phyloP scores from a whole-genome alignment of 2,888 invertebrate genomes.

The Auanema freiburgensis region DNA sequence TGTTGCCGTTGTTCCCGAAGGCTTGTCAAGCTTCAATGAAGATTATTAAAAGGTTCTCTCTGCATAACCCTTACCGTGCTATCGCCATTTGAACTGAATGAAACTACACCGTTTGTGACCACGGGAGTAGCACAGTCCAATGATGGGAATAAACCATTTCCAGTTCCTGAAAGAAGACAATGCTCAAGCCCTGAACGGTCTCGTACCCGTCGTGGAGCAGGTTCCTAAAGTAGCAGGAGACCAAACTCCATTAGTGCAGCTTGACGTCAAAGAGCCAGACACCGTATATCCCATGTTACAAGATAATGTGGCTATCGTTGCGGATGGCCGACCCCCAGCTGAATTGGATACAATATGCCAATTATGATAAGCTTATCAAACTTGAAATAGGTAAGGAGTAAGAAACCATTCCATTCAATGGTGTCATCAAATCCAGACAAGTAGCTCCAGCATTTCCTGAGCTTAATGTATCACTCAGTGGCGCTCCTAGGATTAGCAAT shows the following conservation, averaged over 20 bases:
- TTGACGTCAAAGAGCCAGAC: slow-evolving; percentile 30
- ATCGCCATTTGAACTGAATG: slow-evolving; percentile 6
- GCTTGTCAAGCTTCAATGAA: slow-evolving; percentile 14
- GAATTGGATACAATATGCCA: not conserved
- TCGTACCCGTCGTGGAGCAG: too few species aligned
- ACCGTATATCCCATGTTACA: slow-evolving; percentile 39
- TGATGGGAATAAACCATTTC: slow-evolving; percentile 3
- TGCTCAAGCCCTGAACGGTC: too few species aligned
- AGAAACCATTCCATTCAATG: slow-evolving; percentile 13
- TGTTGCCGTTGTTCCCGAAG: slow-evolving; percentile 39
- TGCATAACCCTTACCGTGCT: slow-evolving; percentile 3
- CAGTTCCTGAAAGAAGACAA: too few species aligned
- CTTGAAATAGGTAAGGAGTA: slow-evolving; percentile 12
- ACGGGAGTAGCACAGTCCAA: slow-evolving; percentile 14
- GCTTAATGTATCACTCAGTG: not conserved
- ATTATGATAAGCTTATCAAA: not conserved
- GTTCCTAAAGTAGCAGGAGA: slow-evolving; percentile 27
- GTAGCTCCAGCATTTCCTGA: slow-evolving; percentile 12
- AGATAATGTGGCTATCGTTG: slow-evolving; percentile 45
- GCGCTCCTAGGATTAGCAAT: not conserved
- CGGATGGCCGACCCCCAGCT: slow-evolving; percentile 23
- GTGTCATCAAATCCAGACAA: slow-evolving; percentile 16
- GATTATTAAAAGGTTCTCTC: slow-evolving; percentile 6
- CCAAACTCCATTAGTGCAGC: slow-evolving; percentile 43
- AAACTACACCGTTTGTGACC: slow-evolving; percentile 1